Evolutionary conservation across 2,113 vertebrate genomes (phyloP).

Genomic region (Eclectus roratus): DNA sequence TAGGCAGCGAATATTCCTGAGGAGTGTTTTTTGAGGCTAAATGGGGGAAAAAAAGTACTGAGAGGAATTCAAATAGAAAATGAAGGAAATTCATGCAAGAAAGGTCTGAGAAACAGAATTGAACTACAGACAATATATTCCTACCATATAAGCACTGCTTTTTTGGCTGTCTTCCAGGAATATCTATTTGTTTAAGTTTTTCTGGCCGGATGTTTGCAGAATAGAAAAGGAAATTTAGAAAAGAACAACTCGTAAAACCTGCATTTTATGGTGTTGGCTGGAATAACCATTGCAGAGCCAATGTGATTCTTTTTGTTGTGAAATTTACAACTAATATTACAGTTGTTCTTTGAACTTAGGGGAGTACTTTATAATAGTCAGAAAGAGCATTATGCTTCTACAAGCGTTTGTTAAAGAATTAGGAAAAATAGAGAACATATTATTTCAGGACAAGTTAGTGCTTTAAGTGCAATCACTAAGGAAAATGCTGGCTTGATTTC

Average conservation of each 20-base stretch:
- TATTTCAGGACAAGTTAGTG: not conserved
- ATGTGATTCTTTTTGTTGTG: not conserved
- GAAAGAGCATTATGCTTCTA: not conserved
- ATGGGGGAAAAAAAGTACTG: not conserved
- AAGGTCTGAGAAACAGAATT: not conserved
- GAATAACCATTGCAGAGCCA: not conserved
- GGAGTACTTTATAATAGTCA: not conserved
- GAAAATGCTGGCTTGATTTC: not conserved
- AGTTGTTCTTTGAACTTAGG: not conserved
- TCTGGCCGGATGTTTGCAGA: not conserved
- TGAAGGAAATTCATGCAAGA: not conserved
- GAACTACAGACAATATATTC: rapidly evolving
- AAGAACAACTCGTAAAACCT: not conserved
- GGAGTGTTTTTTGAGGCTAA: not conserved
- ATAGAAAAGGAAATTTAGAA: not conserved
- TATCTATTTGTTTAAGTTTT: not conserved
- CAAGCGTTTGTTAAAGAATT: not conserved
- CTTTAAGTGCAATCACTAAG: not conserved
- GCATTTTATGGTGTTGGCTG: not conserved
- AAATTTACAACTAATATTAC: not conserved
- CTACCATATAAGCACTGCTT: not conserved
- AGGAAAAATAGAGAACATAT: not conserved
- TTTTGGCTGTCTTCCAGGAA: not conserved
- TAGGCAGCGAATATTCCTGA: not conserved
- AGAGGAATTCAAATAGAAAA: not conserved